Base-by-base conservation (phyloP, 2,797 vertebrate species). In the Sciurus vulgaris region DNA sequence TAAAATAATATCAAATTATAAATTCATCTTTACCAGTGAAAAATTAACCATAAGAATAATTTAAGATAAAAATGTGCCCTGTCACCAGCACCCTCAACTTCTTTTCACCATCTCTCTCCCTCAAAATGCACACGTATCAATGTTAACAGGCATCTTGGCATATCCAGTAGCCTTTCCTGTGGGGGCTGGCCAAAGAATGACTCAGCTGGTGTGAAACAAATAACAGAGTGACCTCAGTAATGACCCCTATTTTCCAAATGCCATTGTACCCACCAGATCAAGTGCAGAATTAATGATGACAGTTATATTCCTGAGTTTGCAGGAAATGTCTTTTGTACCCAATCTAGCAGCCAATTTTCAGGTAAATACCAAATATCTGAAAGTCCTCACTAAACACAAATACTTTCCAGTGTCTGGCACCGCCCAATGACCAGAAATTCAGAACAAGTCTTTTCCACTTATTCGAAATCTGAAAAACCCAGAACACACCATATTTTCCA, bases 211-310 rank as follows among this genome's bases (percentile, higher is more conserved):
- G 15, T 44, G 41, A 89, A 97, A 73, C 47, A 86, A 94, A 77
- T 65, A 87, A 78, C 89, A 13, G 61, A 74, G 44, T 89, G 47
- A 85, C 82, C 77, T 79, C 74, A 67, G 28, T 26, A 85, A 24
- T 63, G 76, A 76, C 24, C n/a, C 8, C 35, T 86, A 26, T 81
- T 95, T 95, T 94, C 84, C 73, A 92, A 96, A 97, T 69, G 61
- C 44, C 85, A 69, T 8, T 41, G n/a, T 91, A 35, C 12, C 61
- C 35, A 76, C 38, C 12, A 94, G 44, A 87, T 89, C 63, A 86
- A 74, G 77, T 59, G 77, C 44, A 20, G 41, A 93, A 30, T 2
- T 84, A 73, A 28, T 44, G 28, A 63, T 51, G 30, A 30, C 63
- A 33, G 41, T 78, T 61, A 26, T 3, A 74, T 86, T 84, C 47